These are phyloP conservation scores for Tonatia bakeri DNA, from an alignment of 2,113 vertebrate species.

Conservation along the genomic window DNA sequence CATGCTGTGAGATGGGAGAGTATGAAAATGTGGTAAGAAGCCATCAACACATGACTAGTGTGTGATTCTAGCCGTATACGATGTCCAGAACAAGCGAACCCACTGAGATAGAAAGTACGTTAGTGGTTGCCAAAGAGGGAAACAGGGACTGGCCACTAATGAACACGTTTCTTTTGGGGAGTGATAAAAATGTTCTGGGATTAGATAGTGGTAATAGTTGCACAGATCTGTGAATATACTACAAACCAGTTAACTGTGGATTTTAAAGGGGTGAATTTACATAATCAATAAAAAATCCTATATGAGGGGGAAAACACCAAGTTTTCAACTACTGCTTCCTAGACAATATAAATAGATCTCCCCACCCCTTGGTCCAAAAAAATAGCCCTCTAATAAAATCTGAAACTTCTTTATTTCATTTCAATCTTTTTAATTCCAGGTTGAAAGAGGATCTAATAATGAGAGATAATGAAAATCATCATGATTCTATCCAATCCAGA, in stretches of 20 bases:
- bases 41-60: not conserved
- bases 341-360: not conserved
- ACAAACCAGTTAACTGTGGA: not conserved
- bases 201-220: not conserved
- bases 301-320: not conserved
- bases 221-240: not conserved
- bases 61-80: not conserved
- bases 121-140: not conserved
- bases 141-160: not conserved
- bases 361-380: not conserved
- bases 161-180: not conserved
- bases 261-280: not conserved
- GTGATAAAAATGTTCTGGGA: not conserved
- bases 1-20: not conserved
- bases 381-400: not conserved
- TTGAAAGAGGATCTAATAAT: not conserved
- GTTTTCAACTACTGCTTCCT: not conserved
- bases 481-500: not conserved
- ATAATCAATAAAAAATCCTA: not conserved
- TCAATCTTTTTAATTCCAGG: not conserved
- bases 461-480: not conserved
- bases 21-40: not conserved
- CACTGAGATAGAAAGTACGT: not conserved
- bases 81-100: not conserved
- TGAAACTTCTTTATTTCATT: not conserved